Base-by-base conservation (phyloP, 2,113 vertebrate species). In the Prinia subflava region DNA sequence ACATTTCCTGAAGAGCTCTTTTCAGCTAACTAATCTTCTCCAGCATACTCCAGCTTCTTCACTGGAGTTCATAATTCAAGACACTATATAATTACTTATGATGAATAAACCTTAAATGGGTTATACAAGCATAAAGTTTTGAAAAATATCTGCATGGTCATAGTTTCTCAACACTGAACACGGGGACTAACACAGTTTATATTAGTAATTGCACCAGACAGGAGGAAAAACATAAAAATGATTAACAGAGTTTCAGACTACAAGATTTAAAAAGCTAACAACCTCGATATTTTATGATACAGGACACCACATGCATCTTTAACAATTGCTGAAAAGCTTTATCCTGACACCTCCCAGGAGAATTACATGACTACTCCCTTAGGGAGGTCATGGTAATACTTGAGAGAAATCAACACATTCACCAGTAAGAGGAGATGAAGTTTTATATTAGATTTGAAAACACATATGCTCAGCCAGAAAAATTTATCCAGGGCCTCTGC, bases 391-490 rank as follows among this genome's bases (percentile, higher is more conserved):
- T 9, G 11, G 1, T 25, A 57, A 31, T 6, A 65, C 24, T 59
- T 42, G 39, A 57, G 25, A 87, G 28, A 89, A 92, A 57, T 5
- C 59, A 53, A 35, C 22, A 35, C 7, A 81, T 3, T 3, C 3
- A 4, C 16, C 7, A 81, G 18, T 42, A 46, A 1, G 1, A 68
- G 28, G 28, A 73, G 15, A 87, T 28, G 6, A 71, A 27, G n/a
- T 49, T 86, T 91, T 42, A 49, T 11, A 74, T 21, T 28, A 64
- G 21, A 68, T 59, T 62, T 53, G 33, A 70, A 84, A 81, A 83
- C 0, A 0, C 3, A 1, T 10, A 49, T 12, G 39, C 3, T 13
- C 27, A 67, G 39, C 0, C 42, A 73, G 33, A 83, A 95, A 41
- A 64, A 74, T 10, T 30, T 50, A 67, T 30, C 20, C 23, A 37